phyloP scores from a whole-genome alignment of 2,113 vertebrate genomes.

The Macaca mulatta region DNA sequence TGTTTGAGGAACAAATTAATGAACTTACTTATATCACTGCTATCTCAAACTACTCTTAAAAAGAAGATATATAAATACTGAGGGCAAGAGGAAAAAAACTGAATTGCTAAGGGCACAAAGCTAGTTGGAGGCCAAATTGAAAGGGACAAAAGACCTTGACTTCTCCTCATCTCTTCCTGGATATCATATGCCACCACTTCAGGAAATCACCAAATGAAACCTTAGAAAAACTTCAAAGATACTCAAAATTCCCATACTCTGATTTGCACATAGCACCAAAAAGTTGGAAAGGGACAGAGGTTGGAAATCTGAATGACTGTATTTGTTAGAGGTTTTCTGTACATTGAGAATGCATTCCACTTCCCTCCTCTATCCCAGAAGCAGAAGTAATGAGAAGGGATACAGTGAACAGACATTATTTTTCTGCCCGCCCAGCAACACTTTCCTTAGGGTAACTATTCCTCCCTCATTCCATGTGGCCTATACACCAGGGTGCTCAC shows the following conservation, averaged over 20 bases:
- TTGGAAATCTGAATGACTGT: neutral
- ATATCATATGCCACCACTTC: neutral
- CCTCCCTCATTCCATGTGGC: neutral
- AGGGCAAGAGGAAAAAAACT: neutral
- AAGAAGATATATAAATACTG: neutral
- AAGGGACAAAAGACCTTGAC: neutral
- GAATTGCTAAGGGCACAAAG: neutral
- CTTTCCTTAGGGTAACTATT: neutral
- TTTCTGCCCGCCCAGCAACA: neutral
- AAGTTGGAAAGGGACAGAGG: neutral
- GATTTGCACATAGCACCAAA: neutral
- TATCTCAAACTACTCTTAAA: neutral
- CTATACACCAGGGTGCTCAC: neutral
- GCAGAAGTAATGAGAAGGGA: neutral
- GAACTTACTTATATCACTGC: neutral
- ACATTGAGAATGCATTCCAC: neutral
- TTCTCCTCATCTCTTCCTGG: neutral
- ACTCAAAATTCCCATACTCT: neutral
- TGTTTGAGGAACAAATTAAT: constrained; percentile 1
- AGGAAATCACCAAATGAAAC: constrained; percentile 26
- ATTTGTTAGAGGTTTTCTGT: neutral
- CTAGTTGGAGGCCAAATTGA: neutral
- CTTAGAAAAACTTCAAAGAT: neutral
- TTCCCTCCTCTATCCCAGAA: constrained; percentile 20
- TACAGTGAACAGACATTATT: neutral